Evolutionary conservation across 1,140 invertebrate species (phyloP).

Genomic region (Hyphantria cunea): DNA sequence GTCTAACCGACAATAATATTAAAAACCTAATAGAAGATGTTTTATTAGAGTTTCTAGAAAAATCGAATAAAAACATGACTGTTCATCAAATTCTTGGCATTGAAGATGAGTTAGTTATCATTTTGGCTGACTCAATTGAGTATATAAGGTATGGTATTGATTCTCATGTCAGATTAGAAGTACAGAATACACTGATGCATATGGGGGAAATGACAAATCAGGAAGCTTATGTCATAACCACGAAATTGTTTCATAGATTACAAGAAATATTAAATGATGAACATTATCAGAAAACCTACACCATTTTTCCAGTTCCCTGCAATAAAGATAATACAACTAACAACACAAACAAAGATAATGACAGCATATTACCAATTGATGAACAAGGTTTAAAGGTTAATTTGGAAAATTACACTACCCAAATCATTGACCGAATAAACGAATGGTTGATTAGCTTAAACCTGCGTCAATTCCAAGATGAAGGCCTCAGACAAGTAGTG

Average conservation of each 20-base stretch:
- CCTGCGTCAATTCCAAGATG: not conserved
- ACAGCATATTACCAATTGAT: conserved; percentile 20
- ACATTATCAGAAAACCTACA: conserved; percentile 1
- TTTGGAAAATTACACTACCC: conserved; percentile 34
- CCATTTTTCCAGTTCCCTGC: conserved; percentile 27
- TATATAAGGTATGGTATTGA: conserved; percentile 22
- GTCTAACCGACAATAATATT: conserved; percentile 22
- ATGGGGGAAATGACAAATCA: conserved; percentile 31
- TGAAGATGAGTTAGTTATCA: conserved; percentile 43
- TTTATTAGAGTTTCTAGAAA: conserved; percentile 32
- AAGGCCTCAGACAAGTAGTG: conserved; percentile 9
- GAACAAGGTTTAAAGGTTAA: conserved; percentile 31
- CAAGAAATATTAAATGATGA: conserved; percentile 30
- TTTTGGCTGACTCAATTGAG: conserved; percentile 37
- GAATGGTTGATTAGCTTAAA: conserved; percentile 35
- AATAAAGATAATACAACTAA: conserved; percentile 22
- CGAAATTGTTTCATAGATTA: conserved; percentile 36
- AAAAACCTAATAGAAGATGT: conserved; percentile 37
- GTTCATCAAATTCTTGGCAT: conserved; percentile 27
- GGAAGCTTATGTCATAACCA: conserved; percentile 36
- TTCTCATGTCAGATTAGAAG: conserved; percentile 31
- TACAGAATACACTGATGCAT: conserved; percentile 33
- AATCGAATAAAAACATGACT: conserved; percentile 22
- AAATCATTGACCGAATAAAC: conserved; percentile 36
- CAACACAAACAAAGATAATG: conserved; percentile 15